Evolutionary conservation across 2,797 vertebrate species (phyloP).

Genomic region (Pampus argenteus): DNA sequence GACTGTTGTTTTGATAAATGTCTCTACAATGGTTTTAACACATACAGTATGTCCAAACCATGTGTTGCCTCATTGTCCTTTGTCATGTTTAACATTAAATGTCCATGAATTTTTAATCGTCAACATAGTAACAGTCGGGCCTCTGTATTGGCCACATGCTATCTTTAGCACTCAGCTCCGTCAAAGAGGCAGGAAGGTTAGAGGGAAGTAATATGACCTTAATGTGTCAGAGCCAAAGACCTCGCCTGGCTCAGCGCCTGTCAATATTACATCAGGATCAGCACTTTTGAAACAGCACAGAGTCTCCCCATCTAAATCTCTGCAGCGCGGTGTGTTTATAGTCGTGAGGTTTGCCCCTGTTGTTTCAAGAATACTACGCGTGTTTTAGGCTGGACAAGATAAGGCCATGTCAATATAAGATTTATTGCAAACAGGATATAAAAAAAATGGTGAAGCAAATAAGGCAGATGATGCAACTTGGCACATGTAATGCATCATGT

Average conservation of each 20-base stretch:
- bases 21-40: slow-evolving; percentile 1
- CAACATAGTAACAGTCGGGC: slow-evolving; percentile 51
- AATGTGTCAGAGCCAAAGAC: slow-evolving; percentile 78
- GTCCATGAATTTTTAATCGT: slow-evolving; percentile 80
- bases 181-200: slow-evolving; percentile 53
- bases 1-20: too few relatives aligned
- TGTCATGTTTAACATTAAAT: slow-evolving; percentile 81
- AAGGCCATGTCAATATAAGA: slow-evolving; percentile 66
- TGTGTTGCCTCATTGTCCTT: slow-evolving; percentile 51
- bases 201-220: slow-evolving; percentile 81
- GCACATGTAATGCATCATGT: slow-evolving; percentile 66
- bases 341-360: slow-evolving; percentile 9
- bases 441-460: slow-evolving; percentile 43
- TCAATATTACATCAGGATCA: slow-evolving; percentile 80
- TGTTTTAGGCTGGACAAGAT: slow-evolving; percentile 44
- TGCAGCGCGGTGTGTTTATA: slow-evolving; percentile 42
- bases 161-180: slow-evolving; percentile 71
- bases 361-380: slow-evolving; percentile 20
- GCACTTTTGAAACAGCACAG: slow-evolving; percentile 67
- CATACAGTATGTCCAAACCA: slow-evolving; percentile 3
- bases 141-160: slow-evolving; percentile 58
- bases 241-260: slow-evolving; percentile 71
- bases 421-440: slow-evolving; percentile 62
- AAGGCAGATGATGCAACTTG: slow-evolving; percentile 43
- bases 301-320: slow-evolving; percentile 38